Evolutionary conservation across 2,797 vertebrate genomes (phyloP).

Genomic region (Monodelphis domestica): DNA sequence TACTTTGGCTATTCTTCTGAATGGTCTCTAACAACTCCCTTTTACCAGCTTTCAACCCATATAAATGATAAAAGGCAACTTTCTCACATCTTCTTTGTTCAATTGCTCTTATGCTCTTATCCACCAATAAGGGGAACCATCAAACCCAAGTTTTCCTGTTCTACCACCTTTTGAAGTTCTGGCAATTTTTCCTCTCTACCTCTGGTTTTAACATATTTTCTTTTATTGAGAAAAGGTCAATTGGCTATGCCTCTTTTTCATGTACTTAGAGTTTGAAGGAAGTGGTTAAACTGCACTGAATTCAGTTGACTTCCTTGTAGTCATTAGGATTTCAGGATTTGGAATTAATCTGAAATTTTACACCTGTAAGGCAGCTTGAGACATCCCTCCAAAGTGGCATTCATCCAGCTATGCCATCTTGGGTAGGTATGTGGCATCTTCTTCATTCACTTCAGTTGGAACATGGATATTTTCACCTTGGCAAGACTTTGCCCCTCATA

Average conservation of each 20-base stretch:
- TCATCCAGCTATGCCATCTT: too few relatives aligned
- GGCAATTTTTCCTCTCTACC: slow-evolving; percentile 96
- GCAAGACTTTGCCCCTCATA: too few relatives aligned
- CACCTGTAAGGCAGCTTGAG: too few relatives aligned
- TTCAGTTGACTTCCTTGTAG: too few relatives aligned
- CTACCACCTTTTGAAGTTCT: slow-evolving; percentile 92
- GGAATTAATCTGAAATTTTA: too few relatives aligned
- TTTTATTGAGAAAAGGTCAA: slow-evolving; percentile 95
- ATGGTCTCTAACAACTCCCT: too few relatives aligned
- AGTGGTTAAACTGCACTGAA: slow-evolving; percentile 86
- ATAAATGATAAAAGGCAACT: slow-evolving; percentile 47
- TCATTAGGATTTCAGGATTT: too few relatives aligned
- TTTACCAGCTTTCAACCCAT: too few relatives aligned
- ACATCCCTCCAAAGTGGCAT: too few relatives aligned
- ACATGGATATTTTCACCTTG: too few relatives aligned
- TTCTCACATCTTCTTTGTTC: slow-evolving; percentile 96
- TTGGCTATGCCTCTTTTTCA: slow-evolving; percentile 93
- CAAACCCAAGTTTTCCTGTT: slow-evolving; percentile 90
- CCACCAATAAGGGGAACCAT: slow-evolving; percentile 92
- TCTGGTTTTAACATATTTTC: slow-evolving; percentile 94
- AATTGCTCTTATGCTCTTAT: slow-evolving; percentile 94
- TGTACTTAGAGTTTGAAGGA: slow-evolving; percentile 92
- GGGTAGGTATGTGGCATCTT: too few relatives aligned
- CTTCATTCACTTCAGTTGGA: too few relatives aligned
- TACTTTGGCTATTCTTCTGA: neutral